Percentiles rank a stretch among this genome's conserved stretches.
These are phyloP conservation scores for Chloropsis cyanopogon DNA, from an alignment of 2,113 vertebrate species.

Conservation along the genomic window DNA sequence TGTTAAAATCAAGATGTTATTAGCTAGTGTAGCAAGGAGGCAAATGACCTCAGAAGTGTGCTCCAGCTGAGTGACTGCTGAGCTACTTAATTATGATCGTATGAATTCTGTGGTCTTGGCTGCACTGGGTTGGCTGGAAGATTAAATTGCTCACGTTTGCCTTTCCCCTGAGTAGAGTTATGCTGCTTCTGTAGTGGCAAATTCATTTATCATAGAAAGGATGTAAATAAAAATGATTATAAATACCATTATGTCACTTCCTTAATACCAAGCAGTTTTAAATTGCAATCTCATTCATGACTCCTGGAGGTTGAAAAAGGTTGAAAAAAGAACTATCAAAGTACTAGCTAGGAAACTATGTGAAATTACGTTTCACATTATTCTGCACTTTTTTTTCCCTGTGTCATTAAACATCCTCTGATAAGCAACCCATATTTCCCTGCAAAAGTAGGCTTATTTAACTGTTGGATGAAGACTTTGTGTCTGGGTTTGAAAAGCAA, in stretches of 20 bases:
- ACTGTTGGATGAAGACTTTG: not conserved
- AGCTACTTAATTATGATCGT: not conserved
- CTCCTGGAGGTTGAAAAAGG: too few relatives aligned
- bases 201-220: not conserved
- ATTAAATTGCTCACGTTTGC: not conserved
- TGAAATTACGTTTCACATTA: not conserved
- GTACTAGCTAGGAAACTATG: not conserved
- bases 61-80: not conserved
- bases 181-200: not conserved
- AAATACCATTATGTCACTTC: not conserved
- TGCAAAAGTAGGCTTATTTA: not conserved
- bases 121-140: not conserved
- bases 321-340: not conserved
- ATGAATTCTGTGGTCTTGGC: conserved; percentile 7
- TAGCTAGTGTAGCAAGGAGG: not conserved
- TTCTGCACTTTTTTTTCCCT: not conserved
- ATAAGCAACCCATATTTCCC: not conserved
- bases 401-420: not conserved
- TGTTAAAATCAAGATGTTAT: not conserved
- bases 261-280: not conserved
- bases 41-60: not conserved
- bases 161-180: not conserved
- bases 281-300: not conserved
- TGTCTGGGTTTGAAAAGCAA: not conserved
- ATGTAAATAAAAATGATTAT: not conserved